These are phyloP conservation scores for Branchinecta sandiegonensis DNA, from an alignment of 2,888 invertebrate species.

Conservation along the genomic window DNA sequence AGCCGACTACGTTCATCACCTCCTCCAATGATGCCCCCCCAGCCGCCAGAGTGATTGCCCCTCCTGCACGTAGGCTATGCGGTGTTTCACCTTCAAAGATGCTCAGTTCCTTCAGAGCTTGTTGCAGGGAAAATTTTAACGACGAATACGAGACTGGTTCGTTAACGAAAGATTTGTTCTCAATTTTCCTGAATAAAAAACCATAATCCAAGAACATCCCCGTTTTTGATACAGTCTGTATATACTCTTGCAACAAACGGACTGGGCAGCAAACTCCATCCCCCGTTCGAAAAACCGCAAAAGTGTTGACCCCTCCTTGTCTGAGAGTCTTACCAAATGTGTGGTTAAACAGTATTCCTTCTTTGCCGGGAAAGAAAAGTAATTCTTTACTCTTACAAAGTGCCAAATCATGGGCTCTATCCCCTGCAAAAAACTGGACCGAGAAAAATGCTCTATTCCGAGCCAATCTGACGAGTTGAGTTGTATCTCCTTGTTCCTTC, in stretches of 20 bases:
- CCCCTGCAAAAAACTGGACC: neutral
- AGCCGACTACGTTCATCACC: neutral
- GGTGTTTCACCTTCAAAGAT: neutral
- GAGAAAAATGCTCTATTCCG: neutral
- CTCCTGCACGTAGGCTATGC: neutral
- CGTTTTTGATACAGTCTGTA: neutral
- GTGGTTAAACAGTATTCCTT: no score
- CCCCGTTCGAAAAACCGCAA: no score
- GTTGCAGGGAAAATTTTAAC: neutral
- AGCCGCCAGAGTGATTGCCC: neutral
- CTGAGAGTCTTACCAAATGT: no score
- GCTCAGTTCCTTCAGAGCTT: neutral
- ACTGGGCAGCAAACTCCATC: no score
- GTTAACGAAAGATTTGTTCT: neutral
- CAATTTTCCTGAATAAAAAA: neutral
- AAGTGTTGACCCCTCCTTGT: no score
- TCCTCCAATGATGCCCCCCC: neutral
- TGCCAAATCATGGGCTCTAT: conserved; percentile 4
- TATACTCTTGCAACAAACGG: neutral
- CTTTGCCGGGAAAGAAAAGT: neutral
- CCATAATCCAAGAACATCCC: neutral
- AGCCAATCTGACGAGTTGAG: neutral
- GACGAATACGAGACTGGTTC: neutral
- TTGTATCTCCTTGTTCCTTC: no score
- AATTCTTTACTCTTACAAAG: neutral